These are phyloP conservation scores for Phaethon lepturus DNA, from an alignment of 2,113 vertebrate genomes.

Conservation along the genomic window DNA sequence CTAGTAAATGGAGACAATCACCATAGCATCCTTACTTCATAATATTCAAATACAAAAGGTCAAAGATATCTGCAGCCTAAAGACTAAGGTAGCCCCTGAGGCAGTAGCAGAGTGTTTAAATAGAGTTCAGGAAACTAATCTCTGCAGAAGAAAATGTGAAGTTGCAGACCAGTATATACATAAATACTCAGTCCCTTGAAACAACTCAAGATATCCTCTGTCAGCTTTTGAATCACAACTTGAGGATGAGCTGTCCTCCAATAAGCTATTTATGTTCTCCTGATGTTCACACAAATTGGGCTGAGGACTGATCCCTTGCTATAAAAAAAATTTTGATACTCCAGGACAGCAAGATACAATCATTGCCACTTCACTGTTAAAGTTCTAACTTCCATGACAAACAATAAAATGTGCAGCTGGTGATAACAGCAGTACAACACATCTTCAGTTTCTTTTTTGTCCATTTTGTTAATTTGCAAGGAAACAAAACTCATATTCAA, in stretches of 20 bases:
- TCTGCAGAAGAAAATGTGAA: not conserved
- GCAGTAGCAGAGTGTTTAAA: not conserved
- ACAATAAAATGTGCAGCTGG: constrained; percentile 31
- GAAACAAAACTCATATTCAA: not conserved
- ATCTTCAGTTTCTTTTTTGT: not conserved
- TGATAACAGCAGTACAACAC: not conserved
- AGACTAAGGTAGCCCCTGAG: not conserved
- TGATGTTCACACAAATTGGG: not conserved
- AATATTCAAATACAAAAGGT: not conserved
- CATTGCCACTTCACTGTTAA: not conserved
- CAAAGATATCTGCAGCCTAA: not conserved
- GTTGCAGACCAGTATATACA: not conserved
- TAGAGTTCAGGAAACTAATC: not conserved
- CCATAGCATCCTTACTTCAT: not conserved
- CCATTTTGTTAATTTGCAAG: not conserved
- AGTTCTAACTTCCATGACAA: not conserved
- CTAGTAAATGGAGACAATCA: not conserved
- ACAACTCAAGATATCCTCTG: not conserved
- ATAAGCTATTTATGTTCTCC: not conserved
- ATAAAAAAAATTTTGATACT: not conserved
- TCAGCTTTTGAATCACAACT: not conserved
- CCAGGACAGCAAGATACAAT: not conserved
- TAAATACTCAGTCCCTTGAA: not conserved
- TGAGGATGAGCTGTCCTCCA: not conserved
- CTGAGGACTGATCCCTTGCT: not conserved